Evolutionary conservation across 1,140 invertebrate species (phyloP), one percentile per base, ranked within the genome.

Genomic region (Drosophila bipectinata): DNA sequence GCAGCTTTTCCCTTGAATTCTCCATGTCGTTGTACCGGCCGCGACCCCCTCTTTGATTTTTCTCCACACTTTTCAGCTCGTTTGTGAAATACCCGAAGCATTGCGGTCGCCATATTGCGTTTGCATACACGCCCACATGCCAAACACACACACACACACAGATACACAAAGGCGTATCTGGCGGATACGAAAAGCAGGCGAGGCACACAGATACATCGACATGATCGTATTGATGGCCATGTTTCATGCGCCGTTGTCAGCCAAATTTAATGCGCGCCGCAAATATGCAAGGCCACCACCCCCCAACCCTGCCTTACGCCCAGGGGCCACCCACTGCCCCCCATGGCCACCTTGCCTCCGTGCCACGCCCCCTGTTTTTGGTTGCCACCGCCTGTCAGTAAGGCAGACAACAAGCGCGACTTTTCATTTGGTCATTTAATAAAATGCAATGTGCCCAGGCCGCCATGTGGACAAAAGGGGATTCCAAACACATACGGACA

Each of bases 81-180:
- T 66, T 58, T 66, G 55, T 79, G 72, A 74, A 74, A 79, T 74
- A 83, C 72, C 71, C 72, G 80, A 77, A 69, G 82, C 87, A 90
- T 90, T 90, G 87, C 87, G 87, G 87, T 90, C 82, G 81, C 87
- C 87, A 90, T 90, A 90, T 90, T 90, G 82, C 87, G 87, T 90
- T 90, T 90, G 87, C 87, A 90, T 87, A 79, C 79, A 77, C 83
- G 79, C 83, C 84, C 79, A 87, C 79, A 87, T 68, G 58, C 77
- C 79, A 87, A 77, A 73, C 68, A 67, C 74, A 87, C 63, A 77
- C 74, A 77, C 77, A 77, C 67, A 7, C 68, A 34, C 55, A 56
- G 48, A 55, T 32, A 48, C 45, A 45, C 41, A 58, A 49, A 10
- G 18, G 21, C 52, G 28, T 44, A 44, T 44, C 41, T 37, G 34